Percentiles rank a stretch among this genome's conserved stretches.
Evolutionary conservation across 2,113 vertebrate genomes (phyloP).

Genomic region (Panthera uncia): DNA sequence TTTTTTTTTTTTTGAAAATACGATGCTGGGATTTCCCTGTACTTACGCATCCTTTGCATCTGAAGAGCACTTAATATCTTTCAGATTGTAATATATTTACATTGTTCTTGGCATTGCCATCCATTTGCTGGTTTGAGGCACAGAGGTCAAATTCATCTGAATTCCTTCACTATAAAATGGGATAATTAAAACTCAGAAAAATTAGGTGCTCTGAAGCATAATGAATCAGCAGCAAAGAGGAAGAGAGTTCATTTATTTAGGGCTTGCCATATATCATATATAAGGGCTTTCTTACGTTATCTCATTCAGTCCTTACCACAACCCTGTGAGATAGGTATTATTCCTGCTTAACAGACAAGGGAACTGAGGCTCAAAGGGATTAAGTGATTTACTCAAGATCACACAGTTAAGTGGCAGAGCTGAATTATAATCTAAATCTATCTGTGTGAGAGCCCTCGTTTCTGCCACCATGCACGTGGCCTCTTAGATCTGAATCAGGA

Average conservation of each 20-base stretch:
- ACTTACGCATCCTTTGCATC: neutral
- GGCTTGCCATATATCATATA: neutral
- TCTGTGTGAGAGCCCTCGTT: neutral
- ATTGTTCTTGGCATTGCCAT: neutral
- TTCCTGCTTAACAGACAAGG: neutral
- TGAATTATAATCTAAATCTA: slow-evolving; percentile 10
- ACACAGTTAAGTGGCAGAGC: neutral
- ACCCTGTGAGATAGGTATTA: neutral
- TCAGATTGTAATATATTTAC: neutral
- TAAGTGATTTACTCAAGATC: neutral
- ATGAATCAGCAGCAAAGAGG: neutral
- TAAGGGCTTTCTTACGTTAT: neutral
- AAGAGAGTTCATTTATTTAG: neutral
- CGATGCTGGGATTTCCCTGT: neutral
- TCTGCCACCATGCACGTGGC: neutral
- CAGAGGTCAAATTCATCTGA: neutral
- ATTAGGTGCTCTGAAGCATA: neutral
- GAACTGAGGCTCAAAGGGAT: neutral
- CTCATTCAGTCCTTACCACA: neutral
- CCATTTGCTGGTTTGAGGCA: neutral
- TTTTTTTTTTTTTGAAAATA: neutral
- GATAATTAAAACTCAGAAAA: slow-evolving; percentile 31
- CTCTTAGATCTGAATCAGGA: neutral
- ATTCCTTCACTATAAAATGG: neutral
- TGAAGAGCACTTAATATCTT: neutral